These are phyloP conservation scores for Porites australiensis DNA, from an alignment of 64 coral and sea anemone genomes.

Conservation along the genomic window DNA sequence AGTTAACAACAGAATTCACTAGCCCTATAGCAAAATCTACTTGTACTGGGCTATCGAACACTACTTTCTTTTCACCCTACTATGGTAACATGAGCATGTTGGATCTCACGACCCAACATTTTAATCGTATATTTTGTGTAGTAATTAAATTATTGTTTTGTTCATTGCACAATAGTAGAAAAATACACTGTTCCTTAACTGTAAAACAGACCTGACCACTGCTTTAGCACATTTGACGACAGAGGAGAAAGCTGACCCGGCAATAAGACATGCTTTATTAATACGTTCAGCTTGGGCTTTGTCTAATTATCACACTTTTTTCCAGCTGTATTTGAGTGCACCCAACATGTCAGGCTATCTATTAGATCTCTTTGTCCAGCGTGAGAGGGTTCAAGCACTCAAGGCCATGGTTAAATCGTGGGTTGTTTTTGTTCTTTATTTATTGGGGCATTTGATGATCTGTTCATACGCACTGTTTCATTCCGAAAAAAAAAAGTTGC, in stretches of 20 bases:
- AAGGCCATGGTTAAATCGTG: slow-evolving; percentile 99
- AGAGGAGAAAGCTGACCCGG: slow-evolving; percentile 87
- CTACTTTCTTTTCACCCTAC: too few species aligned
- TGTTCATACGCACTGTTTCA: background rate
- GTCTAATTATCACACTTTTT: slow-evolving; percentile 99
- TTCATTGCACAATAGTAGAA: background rate
- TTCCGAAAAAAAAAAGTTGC: too few species aligned
- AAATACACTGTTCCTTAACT: slow-evolving; percentile 61
- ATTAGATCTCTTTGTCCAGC: slow-evolving; percentile 98
- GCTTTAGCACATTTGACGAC: slow-evolving; percentile 82
- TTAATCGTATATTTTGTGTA: too few species aligned
- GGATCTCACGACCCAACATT: too few species aligned
- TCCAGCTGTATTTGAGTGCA: slow-evolving; percentile 97
- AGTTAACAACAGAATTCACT: too few species aligned
- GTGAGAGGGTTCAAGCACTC: slow-evolving; percentile 90
- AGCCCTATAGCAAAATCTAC: too few species aligned
- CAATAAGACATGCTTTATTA: slow-evolving; percentile 92
- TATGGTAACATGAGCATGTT: too few species aligned
- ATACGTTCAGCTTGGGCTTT: slow-evolving; percentile 95
- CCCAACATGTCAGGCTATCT: slow-evolving; percentile 99
- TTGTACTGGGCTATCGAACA: too few species aligned
- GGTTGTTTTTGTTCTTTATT: slow-evolving; percentile 91
- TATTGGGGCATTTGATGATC: slow-evolving; percentile 20
- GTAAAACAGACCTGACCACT: slow-evolving; percentile 79
- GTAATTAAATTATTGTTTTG: background rate